Evolutionary conservation across 2,113 vertebrate species (phyloP), one percentile per base, ranked within the genome.

Genomic region (Dasyprocta punctata): DNA sequence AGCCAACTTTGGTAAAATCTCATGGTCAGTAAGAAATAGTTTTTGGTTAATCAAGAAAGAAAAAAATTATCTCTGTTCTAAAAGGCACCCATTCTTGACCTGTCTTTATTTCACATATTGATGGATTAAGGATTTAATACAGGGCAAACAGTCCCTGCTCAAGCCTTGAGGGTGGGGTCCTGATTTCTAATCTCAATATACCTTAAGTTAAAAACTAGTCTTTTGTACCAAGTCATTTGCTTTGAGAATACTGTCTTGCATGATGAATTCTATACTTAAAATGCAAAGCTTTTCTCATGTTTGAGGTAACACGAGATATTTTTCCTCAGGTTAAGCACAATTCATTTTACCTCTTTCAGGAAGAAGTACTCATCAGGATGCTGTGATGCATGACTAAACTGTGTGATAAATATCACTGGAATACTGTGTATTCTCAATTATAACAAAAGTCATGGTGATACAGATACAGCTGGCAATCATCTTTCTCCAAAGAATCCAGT

Each of bases 221-320:
- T 97, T 52, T 24, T 52, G 13, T 87, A 41, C 49, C 61, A 17
- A 80, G 7, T 61, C 24, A 89, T 20, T 20, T 88, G 49, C 65
- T 89, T 91, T 86, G 3, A 86, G 13, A 33, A 38, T 52, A 89
- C n/a, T 71, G 33, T 88, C 30, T n/a, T 91, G 60, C 83, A 6
- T 92, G 49, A 86, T 97, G 86, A 75, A 89, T 52, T 96, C 83
- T 92, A 82, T 89, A 82, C 14, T 69, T 90, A 89, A 49, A 54
- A 91, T 95, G 41, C 41, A 78, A 92, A 92, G 49, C 1, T 93
- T 44, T 69, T 91, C 65, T 91, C 73, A 41, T 93, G 67, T 92
- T 94, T 52, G 75, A 73, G 14, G 47, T 92, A 89, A 69, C 22
- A 60, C 85, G 71, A 90, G 88, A 44, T 77, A 65, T 52, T 6